Evolutionary conservation across 2,113 vertebrate genomes (phyloP).

Genomic region (Colossoma macropomum): DNA sequence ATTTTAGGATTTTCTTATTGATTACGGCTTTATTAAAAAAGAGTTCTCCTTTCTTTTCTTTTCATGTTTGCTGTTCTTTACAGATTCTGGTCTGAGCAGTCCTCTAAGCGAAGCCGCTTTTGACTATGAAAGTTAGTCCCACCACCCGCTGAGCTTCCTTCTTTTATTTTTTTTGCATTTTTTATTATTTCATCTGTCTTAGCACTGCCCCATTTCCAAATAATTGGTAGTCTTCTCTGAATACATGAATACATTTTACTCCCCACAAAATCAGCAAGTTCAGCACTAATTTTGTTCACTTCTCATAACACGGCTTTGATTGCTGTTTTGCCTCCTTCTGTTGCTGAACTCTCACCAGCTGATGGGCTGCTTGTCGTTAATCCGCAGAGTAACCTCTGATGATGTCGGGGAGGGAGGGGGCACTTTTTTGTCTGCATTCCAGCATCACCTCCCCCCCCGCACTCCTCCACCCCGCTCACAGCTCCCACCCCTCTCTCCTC

Average conservation of each 20-base stretch:
- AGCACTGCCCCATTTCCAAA: conserved; percentile 68
- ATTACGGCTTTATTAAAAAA: conserved; percentile 35
- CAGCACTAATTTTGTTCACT: conserved; percentile 61
- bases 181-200: conserved; percentile 11
- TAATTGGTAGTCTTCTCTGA: conserved; percentile 42
- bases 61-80: conserved; percentile 83
- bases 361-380: conserved; percentile 76
- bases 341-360: conserved; percentile 69
- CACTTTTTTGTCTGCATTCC: conserved; percentile 35
- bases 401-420: conserved; percentile 58
- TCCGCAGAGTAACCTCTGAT: conserved; percentile 70
- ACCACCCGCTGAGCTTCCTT: conserved; percentile 79
- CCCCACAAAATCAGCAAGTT: conserved; percentile 61
- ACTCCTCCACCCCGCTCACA: conserved; percentile 45
- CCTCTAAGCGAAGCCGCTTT: conserved; percentile 95
- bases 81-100: conserved; percentile 97
- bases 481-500: conserved; percentile 55
- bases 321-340: conserved; percentile 45
- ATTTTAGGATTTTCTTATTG: conserved; percentile 37
- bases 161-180: conserved; percentile 64
- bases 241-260: conserved; percentile 32
- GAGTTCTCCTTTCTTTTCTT: conserved; percentile 59
- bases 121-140: conserved; percentile 98
- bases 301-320: conserved; percentile 50
- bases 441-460: conserved; percentile 36